Evolutionary conservation across 2,797 vertebrate species (phyloP).

Genomic region (Melanotaenia trifasciata): DNA sequence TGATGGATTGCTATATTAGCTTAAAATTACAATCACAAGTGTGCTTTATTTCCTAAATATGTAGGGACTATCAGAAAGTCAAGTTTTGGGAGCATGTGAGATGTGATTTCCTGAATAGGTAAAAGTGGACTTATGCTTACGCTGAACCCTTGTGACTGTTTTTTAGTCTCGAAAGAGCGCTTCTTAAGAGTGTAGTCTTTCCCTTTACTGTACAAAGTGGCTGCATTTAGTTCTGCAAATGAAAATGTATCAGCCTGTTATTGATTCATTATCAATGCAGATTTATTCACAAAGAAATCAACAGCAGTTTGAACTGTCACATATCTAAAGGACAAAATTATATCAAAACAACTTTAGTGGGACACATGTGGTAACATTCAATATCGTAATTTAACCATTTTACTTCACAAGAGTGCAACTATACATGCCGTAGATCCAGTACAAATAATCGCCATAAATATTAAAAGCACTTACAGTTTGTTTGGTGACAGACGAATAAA

Average conservation of each 20-base stretch:
- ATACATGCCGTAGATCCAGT: not conserved
- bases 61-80: not conserved
- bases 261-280: not conserved
- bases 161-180: not conserved
- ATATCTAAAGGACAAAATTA: not conserved
- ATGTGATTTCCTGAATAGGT: not conserved
- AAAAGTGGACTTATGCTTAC: not conserved
- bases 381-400: not conserved
- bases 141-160: not conserved
- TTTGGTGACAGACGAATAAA: not conserved
- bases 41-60: not conserved
- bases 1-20: not conserved
- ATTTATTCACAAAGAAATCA: not conserved
- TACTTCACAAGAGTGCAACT: not conserved
- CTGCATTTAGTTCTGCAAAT: not conserved
- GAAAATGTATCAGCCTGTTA: not conserved
- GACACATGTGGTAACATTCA: not conserved
- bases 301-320: not conserved
- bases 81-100: not conserved
- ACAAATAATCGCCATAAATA: not conserved
- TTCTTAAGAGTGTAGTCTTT: not conserved
- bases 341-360: not conserved
- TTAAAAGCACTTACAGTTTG: constrained; percentile 45
- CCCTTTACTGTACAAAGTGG: not conserved
- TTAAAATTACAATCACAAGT: not conserved